Conservation (phyloP, 2,113 vertebrate genomes). For the Phyllopteryx taeniolatus region DNA sequence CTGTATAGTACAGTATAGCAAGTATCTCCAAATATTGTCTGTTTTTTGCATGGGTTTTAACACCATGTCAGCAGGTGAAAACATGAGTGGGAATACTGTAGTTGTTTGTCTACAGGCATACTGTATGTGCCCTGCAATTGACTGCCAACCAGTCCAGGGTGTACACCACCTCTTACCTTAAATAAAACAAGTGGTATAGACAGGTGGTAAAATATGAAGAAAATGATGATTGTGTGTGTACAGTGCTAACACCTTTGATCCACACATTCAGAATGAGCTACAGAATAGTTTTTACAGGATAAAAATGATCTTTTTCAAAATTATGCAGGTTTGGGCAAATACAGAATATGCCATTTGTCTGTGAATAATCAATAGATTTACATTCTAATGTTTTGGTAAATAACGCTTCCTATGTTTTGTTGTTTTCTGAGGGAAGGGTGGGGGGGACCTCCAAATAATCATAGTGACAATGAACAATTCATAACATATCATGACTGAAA, state of each 20-base stretch:
- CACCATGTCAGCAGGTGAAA: background rate
- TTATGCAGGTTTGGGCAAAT: background rate
- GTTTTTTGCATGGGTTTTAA: too few species aligned
- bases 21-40: too few species aligned
- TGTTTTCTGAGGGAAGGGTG: background rate
- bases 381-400: background rate
- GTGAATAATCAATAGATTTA: background rate
- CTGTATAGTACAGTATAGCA: too few species aligned
- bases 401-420: background rate
- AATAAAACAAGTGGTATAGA: background rate
- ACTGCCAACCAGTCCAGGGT: background rate
- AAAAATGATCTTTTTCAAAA: background rate
- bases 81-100: background rate
- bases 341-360: background rate
- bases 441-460: too few species aligned
- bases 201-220: background rate
- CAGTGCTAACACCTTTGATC: background rate
- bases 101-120: too few species aligned
- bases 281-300: background rate
- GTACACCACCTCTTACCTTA: background rate
- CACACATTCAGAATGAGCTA: background rate
- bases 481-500: too few species aligned
- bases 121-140: background rate
- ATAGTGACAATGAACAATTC: too few species aligned
- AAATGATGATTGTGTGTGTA: background rate